Conservation (phyloP, 2,113 vertebrate species). For the Lophura nycthemera region DNA sequence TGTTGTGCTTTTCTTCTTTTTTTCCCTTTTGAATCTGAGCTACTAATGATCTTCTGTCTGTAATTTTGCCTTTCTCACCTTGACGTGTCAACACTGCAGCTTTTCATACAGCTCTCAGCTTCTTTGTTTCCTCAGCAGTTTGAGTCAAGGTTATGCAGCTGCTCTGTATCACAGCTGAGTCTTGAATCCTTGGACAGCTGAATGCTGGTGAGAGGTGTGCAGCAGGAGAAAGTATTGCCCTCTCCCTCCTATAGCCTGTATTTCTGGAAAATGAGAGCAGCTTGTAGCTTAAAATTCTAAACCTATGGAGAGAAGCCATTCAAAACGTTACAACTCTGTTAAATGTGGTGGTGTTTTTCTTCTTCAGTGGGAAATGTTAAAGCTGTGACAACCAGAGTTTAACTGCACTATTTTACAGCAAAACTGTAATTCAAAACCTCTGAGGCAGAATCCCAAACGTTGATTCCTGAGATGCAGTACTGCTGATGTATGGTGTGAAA, state of each 20-base stretch:
- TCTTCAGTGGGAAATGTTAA: not conserved
- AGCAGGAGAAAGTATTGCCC: not conserved
- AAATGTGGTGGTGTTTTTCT: not conserved
- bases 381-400: not conserved
- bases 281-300: not conserved
- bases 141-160: not conserved
- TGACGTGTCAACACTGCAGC: not conserved
- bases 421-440: not conserved
- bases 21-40: not conserved
- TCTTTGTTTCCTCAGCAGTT: not conserved
- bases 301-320: not conserved
- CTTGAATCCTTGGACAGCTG: not conserved
- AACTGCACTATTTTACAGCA: not conserved
- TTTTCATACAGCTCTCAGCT: not conserved
- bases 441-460: rapidly evolving
- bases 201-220: not conserved
- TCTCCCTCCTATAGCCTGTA: not conserved
- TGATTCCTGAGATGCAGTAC: not conserved
- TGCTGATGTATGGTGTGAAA: not conserved
- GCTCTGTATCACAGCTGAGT: not conserved
- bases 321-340: not conserved
- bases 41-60: not conserved
- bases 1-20: not conserved
- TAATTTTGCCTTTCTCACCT: not conserved
- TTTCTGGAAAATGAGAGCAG: not conserved